phyloP scores from a whole-genome alignment of 2,888 invertebrate genomes.

The Napeogenes inachia region DNA sequence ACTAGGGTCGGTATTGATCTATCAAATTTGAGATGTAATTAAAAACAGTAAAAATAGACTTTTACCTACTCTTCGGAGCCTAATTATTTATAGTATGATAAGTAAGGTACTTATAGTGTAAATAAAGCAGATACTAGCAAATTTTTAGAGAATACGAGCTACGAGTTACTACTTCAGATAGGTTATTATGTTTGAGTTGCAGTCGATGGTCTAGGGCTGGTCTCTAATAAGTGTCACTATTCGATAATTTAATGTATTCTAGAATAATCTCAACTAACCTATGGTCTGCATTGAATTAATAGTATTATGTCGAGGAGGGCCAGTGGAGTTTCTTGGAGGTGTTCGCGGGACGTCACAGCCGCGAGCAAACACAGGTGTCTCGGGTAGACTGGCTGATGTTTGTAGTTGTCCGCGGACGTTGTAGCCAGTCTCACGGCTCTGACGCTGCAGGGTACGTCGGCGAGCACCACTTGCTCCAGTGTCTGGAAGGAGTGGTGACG shows the following conservation, averaged over 20 bases:
- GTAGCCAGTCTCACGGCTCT: constrained; percentile 58
- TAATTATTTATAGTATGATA: too few relatives aligned
- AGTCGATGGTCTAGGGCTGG: too few relatives aligned
- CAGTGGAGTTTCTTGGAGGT: constrained; percentile 83
- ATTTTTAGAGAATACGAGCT: too few relatives aligned
- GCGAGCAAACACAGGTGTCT: constrained; percentile 91
- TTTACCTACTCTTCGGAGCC: too few relatives aligned
- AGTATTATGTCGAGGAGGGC: constrained; percentile 81
- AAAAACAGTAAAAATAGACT: too few relatives aligned
- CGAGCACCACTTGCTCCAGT: constrained; percentile 69
- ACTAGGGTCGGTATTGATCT: too few relatives aligned
- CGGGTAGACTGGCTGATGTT: constrained; percentile 91
- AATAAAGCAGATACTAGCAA: too few relatives aligned
- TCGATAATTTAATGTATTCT: neutral
- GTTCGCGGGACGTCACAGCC: constrained; percentile 91
- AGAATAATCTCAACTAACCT: constrained; percentile 41
- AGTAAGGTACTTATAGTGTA: too few relatives aligned
- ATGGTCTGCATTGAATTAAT: constrained; percentile 78
- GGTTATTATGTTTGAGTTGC: too few relatives aligned
- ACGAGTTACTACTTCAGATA: too few relatives aligned
- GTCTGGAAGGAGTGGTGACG: constrained; percentile 42
- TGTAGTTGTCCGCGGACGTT: constrained; percentile 80
- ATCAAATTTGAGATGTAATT: too few relatives aligned
- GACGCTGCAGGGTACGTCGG: constrained; percentile 72
- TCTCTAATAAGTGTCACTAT: neutral